A percentile compares a stretch with the other conserved stretches of the same genome.
Evolutionary conservation across 2,888 invertebrate genomes (phyloP).

Genomic region (Bhutanitis thaidina): DNA sequence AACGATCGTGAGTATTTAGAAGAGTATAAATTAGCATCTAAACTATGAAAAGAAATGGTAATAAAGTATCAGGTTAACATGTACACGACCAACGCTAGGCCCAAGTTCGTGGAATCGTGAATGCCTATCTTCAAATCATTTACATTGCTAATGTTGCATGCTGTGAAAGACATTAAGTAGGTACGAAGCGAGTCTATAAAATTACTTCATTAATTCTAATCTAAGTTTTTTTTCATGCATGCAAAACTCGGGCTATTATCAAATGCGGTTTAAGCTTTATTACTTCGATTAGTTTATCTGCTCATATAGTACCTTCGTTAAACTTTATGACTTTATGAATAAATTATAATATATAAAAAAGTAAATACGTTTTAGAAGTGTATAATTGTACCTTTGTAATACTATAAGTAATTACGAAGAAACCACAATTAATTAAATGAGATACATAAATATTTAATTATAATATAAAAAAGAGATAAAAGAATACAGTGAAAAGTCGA

Average conservation of each 20-base stretch:
- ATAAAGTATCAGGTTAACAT: slow-evolving; percentile 4
- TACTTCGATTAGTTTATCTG: slow-evolving; percentile 4
- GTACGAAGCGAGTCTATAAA: slow-evolving; percentile 39
- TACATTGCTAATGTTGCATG: slow-evolving; percentile 52
- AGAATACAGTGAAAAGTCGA: background rate
- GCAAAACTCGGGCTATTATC: slow-evolving; percentile 18
- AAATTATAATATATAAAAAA: background rate
- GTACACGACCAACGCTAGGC: slow-evolving; percentile 1
- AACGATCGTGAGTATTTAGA: too few relatives aligned
- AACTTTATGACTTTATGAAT: slow-evolving; percentile 1
- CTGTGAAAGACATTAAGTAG: slow-evolving; percentile 41
- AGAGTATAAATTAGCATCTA: too few relatives aligned
- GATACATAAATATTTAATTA: background rate
- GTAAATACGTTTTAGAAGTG: background rate
- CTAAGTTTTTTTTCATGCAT: slow-evolving; percentile 26
- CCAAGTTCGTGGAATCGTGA: slow-evolving; percentile 39
- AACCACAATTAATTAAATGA: background rate
- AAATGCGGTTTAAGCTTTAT: background rate
- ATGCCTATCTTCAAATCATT: slow-evolving; percentile 40
- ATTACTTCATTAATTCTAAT: slow-evolving; percentile 41
- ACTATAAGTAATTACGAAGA: background rate
- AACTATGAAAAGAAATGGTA: background rate
- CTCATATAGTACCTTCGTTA: background rate
- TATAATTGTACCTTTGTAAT: background rate
- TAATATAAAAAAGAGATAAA: background rate